Conservation (phyloP, 2,113 vertebrate species). For the Dasyornis broadbenti region DNA sequence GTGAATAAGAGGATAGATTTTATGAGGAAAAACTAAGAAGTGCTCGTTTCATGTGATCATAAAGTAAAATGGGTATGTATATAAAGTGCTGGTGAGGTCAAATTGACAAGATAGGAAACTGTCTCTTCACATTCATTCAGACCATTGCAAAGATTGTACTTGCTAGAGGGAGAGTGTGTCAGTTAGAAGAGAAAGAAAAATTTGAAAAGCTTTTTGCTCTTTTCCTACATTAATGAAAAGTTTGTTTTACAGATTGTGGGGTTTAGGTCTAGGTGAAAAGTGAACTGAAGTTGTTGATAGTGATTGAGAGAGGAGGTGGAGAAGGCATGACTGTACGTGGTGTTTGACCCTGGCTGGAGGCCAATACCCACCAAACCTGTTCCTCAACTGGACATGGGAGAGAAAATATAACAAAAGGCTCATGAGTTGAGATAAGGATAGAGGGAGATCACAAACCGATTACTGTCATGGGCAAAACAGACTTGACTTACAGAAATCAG, state of each 20-base stretch:
- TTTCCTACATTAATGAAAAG: not conserved
- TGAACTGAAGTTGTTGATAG: not conserved
- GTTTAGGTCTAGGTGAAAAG: not conserved
- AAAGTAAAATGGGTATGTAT: not conserved
- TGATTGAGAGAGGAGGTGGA: not conserved
- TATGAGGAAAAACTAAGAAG: not conserved
- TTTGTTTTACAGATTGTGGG: not conserved
- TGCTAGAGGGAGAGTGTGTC: not conserved
- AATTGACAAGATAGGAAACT: not conserved
- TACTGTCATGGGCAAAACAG: not conserved
- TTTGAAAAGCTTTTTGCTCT: not conserved
- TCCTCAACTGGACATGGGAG: accelerated
- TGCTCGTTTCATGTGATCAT: not conserved
- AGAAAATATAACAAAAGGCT: not conserved
- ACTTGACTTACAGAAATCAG: not conserved
- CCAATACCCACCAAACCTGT: not conserved
- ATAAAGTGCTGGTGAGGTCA: not conserved
- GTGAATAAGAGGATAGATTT: not conserved
- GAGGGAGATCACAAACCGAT: not conserved
- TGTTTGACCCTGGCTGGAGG: not conserved
- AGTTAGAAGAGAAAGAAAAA: not conserved
- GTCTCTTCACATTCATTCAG: not conserved
- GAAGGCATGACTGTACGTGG: not conserved
- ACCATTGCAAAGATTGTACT: not conserved
- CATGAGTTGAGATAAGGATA: not conserved